Evolutionary conservation across 2,113 vertebrate species (phyloP), one percentile per base, ranked within the genome.

Genomic region (Reinhardtius hippoglossoides): DNA sequence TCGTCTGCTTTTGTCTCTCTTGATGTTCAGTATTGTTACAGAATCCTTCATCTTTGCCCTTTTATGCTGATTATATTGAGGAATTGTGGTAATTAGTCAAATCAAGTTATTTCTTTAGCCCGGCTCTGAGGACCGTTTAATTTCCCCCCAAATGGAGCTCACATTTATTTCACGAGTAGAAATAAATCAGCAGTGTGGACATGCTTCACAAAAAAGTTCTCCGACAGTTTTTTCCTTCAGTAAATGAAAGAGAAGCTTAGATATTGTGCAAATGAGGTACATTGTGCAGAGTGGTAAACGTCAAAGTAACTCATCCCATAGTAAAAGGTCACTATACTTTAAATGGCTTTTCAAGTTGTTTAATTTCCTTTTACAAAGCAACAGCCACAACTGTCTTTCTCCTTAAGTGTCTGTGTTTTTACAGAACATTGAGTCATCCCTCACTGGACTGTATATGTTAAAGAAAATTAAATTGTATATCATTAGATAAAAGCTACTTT

Each of bases 141-240:
- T 31, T 31, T 31, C 31, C 31, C 31, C 31, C 31, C 6, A 31
- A 63, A 81, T 77, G 21, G 40, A 60, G 23, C 35, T 57, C 8
- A 23, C 46, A 26, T 6, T 13, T 77, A 67, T 48, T 71, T 61
- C 12, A 1, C 1, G 16, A 50, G 14, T 5, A 20, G 44, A 35
- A 71, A 56, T 77, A 66, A 78, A 73, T 80, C 58, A 37, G 35
- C 24, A 16, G 14, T 18, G 16, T 50, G 18, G 46, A 16, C 15
- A 16, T 2, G 14, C 1, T 27, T 48, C 18, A 66, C 82, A 20
- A 70, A 13, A 78, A 44, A n/a, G 58, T 79, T 80, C 63, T 4
- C 12, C 37, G 9, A 31, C 24, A 5, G 40, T 42, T 42, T 60
- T 59, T 61, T 69, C n/a, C 26, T 16, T 26, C 2, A 48, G 44